phyloP scores from a whole-genome alignment of 2,113 vertebrate genomes.

The Chamaea fasciata region DNA sequence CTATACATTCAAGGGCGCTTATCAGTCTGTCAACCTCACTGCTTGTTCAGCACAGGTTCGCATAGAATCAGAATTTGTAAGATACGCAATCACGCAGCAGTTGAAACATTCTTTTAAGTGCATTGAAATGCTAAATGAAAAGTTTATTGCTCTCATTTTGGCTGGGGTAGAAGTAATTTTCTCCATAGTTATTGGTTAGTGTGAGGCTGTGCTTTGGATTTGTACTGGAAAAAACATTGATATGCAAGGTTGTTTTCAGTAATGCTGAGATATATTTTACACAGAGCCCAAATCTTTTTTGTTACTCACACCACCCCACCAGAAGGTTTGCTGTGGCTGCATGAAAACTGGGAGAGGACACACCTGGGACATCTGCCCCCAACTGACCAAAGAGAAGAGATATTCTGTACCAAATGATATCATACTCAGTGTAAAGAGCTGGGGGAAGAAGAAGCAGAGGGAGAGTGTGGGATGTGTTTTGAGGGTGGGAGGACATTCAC shows the following conservation, averaged over 20 bases:
- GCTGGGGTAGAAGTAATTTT: not conserved
- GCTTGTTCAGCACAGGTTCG: not conserved
- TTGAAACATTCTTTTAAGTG: not conserved
- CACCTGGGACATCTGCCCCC: not conserved
- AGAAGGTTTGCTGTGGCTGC: not conserved
- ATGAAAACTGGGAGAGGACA: not conserved
- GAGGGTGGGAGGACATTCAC: accelerated
- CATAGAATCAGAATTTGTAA: not conserved
- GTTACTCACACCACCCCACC: not conserved
- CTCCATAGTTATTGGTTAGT: not conserved
- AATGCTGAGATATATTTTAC: not conserved
- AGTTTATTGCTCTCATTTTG: not conserved
- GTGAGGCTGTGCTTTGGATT: not conserved
- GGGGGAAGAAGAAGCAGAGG: not conserved
- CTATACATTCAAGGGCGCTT: not conserved
- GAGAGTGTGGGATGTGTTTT: not conserved
- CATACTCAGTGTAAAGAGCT: not conserved
- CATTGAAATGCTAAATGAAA: not conserved
- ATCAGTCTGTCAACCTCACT: not conserved
- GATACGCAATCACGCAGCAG: not conserved
- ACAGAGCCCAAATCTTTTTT: not conserved
- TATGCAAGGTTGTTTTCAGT: not conserved
- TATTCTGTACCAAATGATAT: not conserved
- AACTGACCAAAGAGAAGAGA: not conserved
- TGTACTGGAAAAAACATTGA: not conserved